A percentile compares a stretch with the other conserved stretches of the same genome.
These are phyloP conservation scores for Nyctalus aviator DNA, from an alignment of 2,797 vertebrate species.

Conservation along the genomic window DNA sequence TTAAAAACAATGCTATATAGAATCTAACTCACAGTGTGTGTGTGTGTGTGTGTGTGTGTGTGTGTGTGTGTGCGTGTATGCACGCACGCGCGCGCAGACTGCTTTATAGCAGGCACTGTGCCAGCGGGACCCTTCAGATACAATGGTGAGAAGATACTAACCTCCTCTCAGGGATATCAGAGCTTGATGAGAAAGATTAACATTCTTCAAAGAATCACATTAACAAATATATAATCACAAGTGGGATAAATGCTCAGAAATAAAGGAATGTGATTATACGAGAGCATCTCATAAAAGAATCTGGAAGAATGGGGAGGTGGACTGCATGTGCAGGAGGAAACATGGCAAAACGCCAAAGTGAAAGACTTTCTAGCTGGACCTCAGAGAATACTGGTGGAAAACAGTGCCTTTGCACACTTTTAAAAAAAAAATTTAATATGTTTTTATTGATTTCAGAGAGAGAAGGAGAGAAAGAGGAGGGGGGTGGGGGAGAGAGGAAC, in stretches of 20 bases:
- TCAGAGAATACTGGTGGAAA: not conserved
- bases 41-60: too few relatives aligned
- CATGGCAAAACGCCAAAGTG: fast-evolving
- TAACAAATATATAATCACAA: not conserved
- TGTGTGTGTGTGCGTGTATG: not conserved
- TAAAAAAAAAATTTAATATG: too few relatives aligned
- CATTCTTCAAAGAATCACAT: conserved; percentile 18
- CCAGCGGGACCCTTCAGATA: not conserved
- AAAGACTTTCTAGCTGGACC: not conserved
- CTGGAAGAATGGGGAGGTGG: not conserved
- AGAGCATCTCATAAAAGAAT: not conserved
- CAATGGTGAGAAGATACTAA: not conserved
- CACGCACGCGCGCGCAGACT: fast-evolving
- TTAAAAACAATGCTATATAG: conserved; percentile 25
- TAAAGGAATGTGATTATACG: not conserved
- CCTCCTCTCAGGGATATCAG: not conserved
- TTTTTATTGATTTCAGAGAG: too few relatives aligned
- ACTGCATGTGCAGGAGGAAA: not conserved
- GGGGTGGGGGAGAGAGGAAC: too few relatives aligned
- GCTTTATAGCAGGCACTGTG: not conserved
- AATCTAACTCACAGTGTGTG: not conserved
- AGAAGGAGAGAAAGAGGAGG: too few relatives aligned
- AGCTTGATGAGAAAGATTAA: not conserved
- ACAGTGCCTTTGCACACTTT: not conserved
- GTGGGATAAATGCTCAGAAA: not conserved